These are phyloP conservation scores for Malthinus seriepunctatus DNA, from an alignment of 2,888 invertebrate species.

Conservation along the genomic window DNA sequence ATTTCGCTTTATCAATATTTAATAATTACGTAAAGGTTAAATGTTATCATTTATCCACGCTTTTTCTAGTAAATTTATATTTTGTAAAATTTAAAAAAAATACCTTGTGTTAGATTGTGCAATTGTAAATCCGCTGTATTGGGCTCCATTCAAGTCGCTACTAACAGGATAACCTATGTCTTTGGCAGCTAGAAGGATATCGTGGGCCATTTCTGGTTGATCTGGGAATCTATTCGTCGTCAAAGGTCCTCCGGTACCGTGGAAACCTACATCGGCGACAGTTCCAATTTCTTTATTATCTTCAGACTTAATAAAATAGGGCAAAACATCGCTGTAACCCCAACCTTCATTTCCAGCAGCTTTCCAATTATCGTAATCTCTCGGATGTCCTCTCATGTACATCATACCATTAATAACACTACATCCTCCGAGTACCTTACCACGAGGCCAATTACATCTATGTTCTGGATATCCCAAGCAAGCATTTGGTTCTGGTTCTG, in stretches of 20 bases:
- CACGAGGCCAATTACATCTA: slow-evolving; percentile 69
- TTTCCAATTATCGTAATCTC: slow-evolving; percentile 78
- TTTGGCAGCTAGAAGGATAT: slow-evolving; percentile 63
- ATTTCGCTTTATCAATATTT: background rate
- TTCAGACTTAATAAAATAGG: slow-evolving; percentile 71
- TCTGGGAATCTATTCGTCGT: slow-evolving; percentile 67
- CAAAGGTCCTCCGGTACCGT: slow-evolving; percentile 64
- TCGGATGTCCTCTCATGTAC: slow-evolving; percentile 76
- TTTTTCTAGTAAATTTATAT: background rate
- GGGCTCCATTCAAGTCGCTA: slow-evolving; percentile 67
- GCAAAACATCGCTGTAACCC: slow-evolving; percentile 77
- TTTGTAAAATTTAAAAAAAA: slow-evolving; percentile 21
- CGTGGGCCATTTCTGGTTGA: slow-evolving; percentile 64
- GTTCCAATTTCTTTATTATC: slow-evolving; percentile 66
- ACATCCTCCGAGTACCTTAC: slow-evolving; percentile 72
- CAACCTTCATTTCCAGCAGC: slow-evolving; percentile 74
- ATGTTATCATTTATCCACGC: background rate
- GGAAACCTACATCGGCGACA: slow-evolving; percentile 63
- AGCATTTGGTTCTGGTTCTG: slow-evolving; percentile 65
- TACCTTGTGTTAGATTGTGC: slow-evolving; percentile 67
- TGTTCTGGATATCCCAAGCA: slow-evolving; percentile 61
- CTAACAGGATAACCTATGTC: slow-evolving; percentile 66
- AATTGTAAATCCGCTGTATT: slow-evolving; percentile 65
- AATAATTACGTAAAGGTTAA: background rate
- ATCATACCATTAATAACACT: slow-evolving; percentile 82